These are phyloP conservation scores for Tortricodes alternella DNA, from an alignment of 2,888 invertebrate genomes.

Conservation along the genomic window DNA sequence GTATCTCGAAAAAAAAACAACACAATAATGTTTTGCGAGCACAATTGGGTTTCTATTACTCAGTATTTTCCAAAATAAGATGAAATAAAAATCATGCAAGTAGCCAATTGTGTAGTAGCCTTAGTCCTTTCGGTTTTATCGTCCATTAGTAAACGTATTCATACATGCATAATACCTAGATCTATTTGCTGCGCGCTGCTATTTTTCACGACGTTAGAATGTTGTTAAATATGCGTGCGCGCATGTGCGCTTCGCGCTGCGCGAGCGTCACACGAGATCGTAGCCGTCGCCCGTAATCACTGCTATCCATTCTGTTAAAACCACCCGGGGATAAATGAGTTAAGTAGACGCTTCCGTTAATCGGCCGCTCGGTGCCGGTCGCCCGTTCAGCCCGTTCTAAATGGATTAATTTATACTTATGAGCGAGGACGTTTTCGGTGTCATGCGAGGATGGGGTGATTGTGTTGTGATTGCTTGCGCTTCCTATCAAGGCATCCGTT, in stretches of 20 bases:
- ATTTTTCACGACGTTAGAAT: no score
- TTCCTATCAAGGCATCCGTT: constrained; percentile 78
- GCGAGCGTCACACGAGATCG: constrained; percentile 66
- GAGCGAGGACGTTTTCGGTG: constrained; percentile 82
- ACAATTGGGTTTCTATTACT: no score
- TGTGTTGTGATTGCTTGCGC: constrained; percentile 79
- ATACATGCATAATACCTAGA: no score
- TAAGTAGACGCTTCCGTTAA: constrained; percentile 84
- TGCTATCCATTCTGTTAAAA: constrained; percentile 84
- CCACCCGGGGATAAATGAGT: constrained; percentile 83
- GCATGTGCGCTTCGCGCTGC: constrained; percentile 39
- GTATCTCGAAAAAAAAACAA: no score
- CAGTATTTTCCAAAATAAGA: no score
- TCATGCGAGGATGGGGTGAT: constrained; percentile 82
- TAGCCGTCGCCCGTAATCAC: constrained; percentile 75
- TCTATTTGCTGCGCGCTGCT: no score
- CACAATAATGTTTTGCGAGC: no score
- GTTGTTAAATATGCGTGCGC: constrained; percentile 45
- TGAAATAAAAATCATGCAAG: no score
- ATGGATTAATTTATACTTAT: constrained; percentile 84
- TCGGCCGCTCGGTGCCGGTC: constrained; percentile 77
- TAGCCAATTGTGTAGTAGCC: no score
- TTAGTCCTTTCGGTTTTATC: no score
- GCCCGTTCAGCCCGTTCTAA: constrained; percentile 63
- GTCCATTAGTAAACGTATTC: no score